A percentile compares a stretch with the other conserved stretches of the same genome.
Evolutionary conservation across 2,888 invertebrate species (phyloP).

Genomic region (Drosophila vallismaia): DNA sequence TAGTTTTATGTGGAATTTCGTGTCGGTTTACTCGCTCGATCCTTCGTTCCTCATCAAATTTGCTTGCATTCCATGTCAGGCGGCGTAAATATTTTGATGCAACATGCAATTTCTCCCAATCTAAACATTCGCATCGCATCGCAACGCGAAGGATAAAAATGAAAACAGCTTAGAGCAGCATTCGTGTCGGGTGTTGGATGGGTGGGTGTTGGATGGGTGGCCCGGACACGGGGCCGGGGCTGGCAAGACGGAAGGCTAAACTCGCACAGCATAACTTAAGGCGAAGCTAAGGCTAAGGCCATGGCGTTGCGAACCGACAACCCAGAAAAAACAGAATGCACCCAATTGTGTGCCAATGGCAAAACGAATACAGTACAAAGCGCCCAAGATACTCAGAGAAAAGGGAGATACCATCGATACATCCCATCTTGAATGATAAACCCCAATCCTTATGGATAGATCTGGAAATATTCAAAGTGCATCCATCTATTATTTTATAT

Average conservation of each 20-base stretch:
- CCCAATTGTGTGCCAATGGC: constrained; percentile 74
- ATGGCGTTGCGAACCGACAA: constrained; percentile 43
- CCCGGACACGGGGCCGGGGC: constrained; percentile 1
- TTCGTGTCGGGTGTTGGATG: constrained; percentile 16
- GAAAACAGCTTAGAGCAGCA: constrained; percentile 56
- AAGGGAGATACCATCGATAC: neutral
- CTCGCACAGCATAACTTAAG: constrained; percentile 71
- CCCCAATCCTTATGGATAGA: too few relatives aligned
- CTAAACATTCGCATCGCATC: constrained; percentile 63
- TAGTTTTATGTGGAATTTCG: neutral
- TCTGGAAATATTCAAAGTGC: neutral
- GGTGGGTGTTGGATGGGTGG: constrained; percentile 4
- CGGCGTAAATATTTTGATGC: constrained; percentile 73
- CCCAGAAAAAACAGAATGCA: constrained; percentile 28
- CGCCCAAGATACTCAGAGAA: constrained; percentile 50
- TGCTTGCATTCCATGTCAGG: constrained; percentile 32
- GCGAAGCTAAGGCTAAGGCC: constrained; percentile 61
- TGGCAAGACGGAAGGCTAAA: constrained; percentile 33
- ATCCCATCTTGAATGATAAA: neutral
- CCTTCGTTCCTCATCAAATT: constrained; percentile 35
- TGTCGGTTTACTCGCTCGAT: neutral
- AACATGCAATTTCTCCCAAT: constrained; percentile 76
- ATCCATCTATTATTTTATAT: neutral
- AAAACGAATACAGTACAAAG: constrained; percentile 32
- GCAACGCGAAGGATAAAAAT: constrained; percentile 56